Percentiles rank a stretch among this genome's conserved stretches.
phyloP scores from a whole-genome alignment of 2,888 invertebrate genomes.

The Serripes groenlandicus region DNA sequence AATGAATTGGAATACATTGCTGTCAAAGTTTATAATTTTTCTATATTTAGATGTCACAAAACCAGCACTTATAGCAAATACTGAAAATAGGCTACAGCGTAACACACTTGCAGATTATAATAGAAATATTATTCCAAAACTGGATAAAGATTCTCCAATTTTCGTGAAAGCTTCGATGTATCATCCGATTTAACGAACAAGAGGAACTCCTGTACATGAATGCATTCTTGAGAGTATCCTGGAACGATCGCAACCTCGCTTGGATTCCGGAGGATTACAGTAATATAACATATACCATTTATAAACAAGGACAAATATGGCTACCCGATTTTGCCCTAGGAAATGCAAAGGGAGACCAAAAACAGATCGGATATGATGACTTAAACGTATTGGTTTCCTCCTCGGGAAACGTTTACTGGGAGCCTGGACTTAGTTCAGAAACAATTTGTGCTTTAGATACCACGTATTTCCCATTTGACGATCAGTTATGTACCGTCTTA shows the following conservation, averaged over 20 bases:
- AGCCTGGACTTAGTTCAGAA: neutral
- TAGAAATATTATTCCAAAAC: neutral
- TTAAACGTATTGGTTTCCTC: neutral
- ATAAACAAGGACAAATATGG: constrained; percentile 15
- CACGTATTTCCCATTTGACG: constrained; percentile 11
- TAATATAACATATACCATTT: neutral
- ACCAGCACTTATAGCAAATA: neutral
- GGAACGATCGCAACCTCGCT: neutral
- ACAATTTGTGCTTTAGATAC: neutral
- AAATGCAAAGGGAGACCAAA: neutral
- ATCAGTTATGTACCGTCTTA: neutral
- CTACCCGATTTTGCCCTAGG: constrained; percentile 1
- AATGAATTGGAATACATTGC: too few relatives aligned
- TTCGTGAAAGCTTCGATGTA: neutral
- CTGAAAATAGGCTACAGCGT: neutral
- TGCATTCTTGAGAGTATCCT: neutral
- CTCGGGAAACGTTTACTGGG: neutral
- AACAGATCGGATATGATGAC: constrained; percentile 3
- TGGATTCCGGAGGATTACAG: neutral
- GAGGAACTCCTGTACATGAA: constrained; percentile 8
- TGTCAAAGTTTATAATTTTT: too few relatives aligned
- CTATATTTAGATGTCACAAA: too few relatives aligned
- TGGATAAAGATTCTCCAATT: neutral
- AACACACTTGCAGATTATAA: constrained; percentile 5
- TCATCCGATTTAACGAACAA: neutral